Base-by-base conservation (phyloP, 2,113 vertebrate genomes). In the Puma concolor region DNA sequence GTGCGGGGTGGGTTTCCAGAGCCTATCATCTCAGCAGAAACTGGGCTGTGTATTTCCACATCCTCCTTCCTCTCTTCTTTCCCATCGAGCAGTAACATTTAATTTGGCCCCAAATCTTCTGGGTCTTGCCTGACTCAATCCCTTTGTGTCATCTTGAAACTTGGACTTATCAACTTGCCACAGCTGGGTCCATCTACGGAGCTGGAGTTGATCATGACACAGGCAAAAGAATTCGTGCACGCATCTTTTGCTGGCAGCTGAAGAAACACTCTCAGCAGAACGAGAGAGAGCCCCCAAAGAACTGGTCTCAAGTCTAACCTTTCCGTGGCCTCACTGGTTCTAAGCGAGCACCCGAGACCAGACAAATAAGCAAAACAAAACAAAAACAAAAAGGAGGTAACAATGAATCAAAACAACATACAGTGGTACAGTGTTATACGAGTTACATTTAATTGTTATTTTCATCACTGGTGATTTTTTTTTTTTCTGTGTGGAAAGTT, bases 141-240 rank as follows among this genome's bases (percentile, higher is more conserved):
- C 71, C 54, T 95, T 77, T 72, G 15, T 38, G 5, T 86, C 50
- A 21, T 91, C 36, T 64, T 79, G 48, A 98, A 94, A 92, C 33
- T 48, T 89, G 9, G n/a, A 88, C 4, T 95, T 86, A 48, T 7
- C 71, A 91, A 13, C n/a, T 52, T 66, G 9, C 44, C 52, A 50
- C 31, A 93, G 52, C 85, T 77, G 57, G 10, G 27, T 63, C 72
- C 50, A 79, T 50, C 71, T 93, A 67, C 2, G 14, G 33, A n/a
- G 52, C 44, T 82, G 1, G 80, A 69, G 72, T 48, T 89, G 88
- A 38, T 41, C 91, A 94, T 92, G 27, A 77, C 72, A 50, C 0
- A 0, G 27, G 13, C 81, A 29, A 88, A 44, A 88, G 38, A 87
- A 95, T 81, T 54, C 41, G 13, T 2, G 8, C 33, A 44, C 23